A percentile compares a stretch with the other conserved stretches of the same genome.
Evolutionary conservation across 2,797 vertebrate genomes (phyloP).

Genomic region (Myripristis jacobus): DNA sequence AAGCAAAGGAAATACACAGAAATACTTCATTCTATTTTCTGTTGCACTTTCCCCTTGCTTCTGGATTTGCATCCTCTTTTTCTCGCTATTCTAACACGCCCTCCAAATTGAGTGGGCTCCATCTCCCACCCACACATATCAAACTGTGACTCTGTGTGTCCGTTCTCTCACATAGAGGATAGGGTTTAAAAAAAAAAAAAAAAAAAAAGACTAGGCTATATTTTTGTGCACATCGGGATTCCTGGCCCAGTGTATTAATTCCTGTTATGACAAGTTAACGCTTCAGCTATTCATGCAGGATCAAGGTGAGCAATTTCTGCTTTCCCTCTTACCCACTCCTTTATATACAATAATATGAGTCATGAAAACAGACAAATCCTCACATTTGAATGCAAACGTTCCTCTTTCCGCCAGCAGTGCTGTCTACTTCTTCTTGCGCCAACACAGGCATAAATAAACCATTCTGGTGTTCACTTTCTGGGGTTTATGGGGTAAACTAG

Average conservation of each 20-base stretch:
- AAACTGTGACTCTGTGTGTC: constrained; percentile 51
- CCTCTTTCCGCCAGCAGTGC: neutral
- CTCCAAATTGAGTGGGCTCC: constrained; percentile 52
- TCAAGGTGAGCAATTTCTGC: constrained; percentile 22
- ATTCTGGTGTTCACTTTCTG: neutral
- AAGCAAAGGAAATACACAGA: constrained; percentile 6
- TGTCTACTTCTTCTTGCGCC: neutral
- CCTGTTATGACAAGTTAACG: constrained; percentile 36
- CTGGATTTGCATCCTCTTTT: constrained; percentile 20
- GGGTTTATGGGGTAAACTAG: neutral
- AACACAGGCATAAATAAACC: neutral
- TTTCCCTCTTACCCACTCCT: constrained; percentile 13
- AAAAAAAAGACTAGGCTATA: constrained; percentile 65
- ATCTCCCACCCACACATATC: constrained; percentile 59
- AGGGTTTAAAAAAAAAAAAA: constrained; percentile 65
- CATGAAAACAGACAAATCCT: neutral
- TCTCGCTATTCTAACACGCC: constrained; percentile 32
- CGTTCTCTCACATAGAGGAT: constrained; percentile 58
- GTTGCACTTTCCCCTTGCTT: constrained; percentile 43
- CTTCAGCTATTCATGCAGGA: constrained; percentile 30
- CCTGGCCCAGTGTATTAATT: constrained; percentile 62
- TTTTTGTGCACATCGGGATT: constrained; percentile 56
- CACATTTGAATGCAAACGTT: constrained; percentile 3
- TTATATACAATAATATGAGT: constrained; percentile 6
- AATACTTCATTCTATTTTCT: constrained; percentile 44